Conservation (phyloP, 2,797 vertebrate genomes). For the Lagodon rhomboides region DNA sequence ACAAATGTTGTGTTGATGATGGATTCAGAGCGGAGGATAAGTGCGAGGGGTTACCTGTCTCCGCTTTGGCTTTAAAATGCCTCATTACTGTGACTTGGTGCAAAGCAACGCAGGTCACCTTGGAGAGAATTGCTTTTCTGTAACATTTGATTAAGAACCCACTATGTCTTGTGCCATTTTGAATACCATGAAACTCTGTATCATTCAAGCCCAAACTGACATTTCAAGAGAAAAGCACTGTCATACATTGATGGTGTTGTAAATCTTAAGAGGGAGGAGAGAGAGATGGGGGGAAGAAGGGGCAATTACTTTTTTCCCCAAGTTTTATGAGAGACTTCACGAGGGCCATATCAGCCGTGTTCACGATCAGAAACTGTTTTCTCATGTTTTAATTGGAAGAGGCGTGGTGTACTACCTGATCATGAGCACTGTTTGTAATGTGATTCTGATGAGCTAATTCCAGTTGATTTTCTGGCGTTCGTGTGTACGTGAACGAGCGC, state of each 20-base stretch:
- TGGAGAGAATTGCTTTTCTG: slow-evolving; percentile 86
- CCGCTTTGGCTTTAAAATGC: slow-evolving; percentile 71
- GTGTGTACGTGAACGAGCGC: background rate
- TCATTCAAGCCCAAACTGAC: slow-evolving; percentile 63
- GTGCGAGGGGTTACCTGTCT: slow-evolving; percentile 68
- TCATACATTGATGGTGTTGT: slow-evolving; percentile 71
- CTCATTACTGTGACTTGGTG: slow-evolving; percentile 81
- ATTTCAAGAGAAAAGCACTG: slow-evolving; percentile 64
- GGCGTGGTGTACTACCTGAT: slow-evolving; percentile 25
- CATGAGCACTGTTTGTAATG: slow-evolving; percentile 15
- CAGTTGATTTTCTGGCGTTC: slow-evolving; percentile 24
- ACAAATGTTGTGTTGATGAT: slow-evolving; percentile 45
- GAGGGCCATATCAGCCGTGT: slow-evolving; percentile 33
- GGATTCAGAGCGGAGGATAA: slow-evolving; percentile 41
- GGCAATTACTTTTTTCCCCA: slow-evolving; percentile 40
- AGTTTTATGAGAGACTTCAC: slow-evolving; percentile 54
- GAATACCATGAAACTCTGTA: slow-evolving; percentile 73
- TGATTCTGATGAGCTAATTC: slow-evolving; percentile 55
- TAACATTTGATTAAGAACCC: slow-evolving; percentile 84
- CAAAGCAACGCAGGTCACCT: slow-evolving; percentile 83
- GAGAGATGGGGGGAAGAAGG: background rate
- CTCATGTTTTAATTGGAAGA: slow-evolving; percentile 45
- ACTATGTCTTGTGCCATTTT: slow-evolving; percentile 84
- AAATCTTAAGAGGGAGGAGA: slow-evolving; percentile 54
- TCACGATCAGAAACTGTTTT: slow-evolving; percentile 30